Evolutionary conservation across 2,888 invertebrate genomes (phyloP).

Genomic region (Tipula lateralis): DNA sequence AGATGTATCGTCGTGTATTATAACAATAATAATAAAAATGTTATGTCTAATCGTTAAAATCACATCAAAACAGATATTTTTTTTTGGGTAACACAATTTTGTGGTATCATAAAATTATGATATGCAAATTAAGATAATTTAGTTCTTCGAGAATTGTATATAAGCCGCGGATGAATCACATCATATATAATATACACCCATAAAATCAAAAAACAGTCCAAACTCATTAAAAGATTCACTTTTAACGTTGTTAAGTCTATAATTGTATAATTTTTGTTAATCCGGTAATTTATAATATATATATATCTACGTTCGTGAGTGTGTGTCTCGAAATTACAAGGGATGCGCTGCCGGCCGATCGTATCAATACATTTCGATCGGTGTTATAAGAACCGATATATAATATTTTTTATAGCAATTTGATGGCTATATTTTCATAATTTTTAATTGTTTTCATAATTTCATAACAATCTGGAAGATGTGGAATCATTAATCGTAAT

Average conservation of each 20-base stretch:
- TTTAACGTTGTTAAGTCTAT: not conserved
- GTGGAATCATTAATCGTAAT: not conserved
- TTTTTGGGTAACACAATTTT: not conserved
- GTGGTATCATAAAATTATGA: conserved; percentile 1
- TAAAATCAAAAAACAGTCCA: not conserved
- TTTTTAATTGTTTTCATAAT: conserved; percentile 1
- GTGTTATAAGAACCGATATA: not conserved
- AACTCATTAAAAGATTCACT: conserved; percentile 9
- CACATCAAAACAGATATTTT: not conserved
- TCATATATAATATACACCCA: not conserved
- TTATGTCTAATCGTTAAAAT: conserved; percentile 1
- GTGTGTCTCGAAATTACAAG: not conserved
- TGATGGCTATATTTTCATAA: not conserved
- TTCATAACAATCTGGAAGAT: not conserved
- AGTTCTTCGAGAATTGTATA: not conserved
- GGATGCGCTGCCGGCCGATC: not conserved
- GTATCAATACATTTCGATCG: too few relatives aligned
- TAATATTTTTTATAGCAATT: not conserved
- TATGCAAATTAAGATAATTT: conserved; percentile 24
- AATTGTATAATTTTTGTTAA: not conserved
- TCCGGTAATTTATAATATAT: not conserved
- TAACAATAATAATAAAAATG: not conserved
- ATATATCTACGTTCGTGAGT: not conserved
- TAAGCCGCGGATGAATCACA: not conserved
- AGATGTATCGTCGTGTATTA: not conserved